A percentile compares a stretch with the other conserved stretches of the same genome.
These are phyloP conservation scores for Caenorhabditis sp. DNA, from an alignment of 2,888 invertebrate species.

Conservation along the genomic window DNA sequence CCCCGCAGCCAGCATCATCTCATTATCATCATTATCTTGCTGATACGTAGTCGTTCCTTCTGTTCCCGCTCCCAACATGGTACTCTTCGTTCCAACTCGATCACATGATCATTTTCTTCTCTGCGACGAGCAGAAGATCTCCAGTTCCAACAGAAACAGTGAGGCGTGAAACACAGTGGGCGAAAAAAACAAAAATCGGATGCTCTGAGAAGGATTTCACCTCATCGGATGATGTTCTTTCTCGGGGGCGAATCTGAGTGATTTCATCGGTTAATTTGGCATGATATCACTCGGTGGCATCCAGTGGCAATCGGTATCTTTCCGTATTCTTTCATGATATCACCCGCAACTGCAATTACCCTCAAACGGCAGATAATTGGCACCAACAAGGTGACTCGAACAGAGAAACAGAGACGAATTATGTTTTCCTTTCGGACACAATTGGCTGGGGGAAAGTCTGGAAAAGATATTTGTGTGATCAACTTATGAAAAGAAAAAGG, in stretches of 20 bases:
- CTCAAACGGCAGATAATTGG: constrained; percentile 11
- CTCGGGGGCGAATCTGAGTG: constrained; percentile 7
- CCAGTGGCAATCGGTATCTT: constrained; percentile 28
- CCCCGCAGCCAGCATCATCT: too few species aligned
- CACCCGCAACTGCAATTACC: constrained; percentile 27
- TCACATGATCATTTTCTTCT: constrained; percentile 6
- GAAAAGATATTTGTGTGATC: neutral
- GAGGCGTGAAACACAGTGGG: neutral
- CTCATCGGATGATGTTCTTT: neutral
- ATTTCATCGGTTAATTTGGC: constrained; percentile 23
- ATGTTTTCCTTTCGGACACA: neutral
- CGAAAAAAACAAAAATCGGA: neutral
- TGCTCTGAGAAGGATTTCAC: neutral
- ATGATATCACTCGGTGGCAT: constrained; percentile 41
- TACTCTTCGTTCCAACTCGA: constrained; percentile 9
- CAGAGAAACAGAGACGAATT: neutral
- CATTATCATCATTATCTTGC: constrained; percentile 10
- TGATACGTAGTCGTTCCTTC: neutral
- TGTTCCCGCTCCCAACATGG: neutral
- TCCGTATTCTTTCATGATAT: constrained; percentile 37
- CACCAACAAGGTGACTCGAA: constrained; percentile 10
- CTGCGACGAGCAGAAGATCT: neutral
- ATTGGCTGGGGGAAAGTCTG: neutral
- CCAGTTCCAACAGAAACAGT: neutral
- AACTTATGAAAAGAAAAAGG: too few species aligned